These are phyloP conservation scores for Oncorhynchus tshawytscha DNA, from an alignment of 2,113 vertebrate genomes.

Conservation along the genomic window DNA sequence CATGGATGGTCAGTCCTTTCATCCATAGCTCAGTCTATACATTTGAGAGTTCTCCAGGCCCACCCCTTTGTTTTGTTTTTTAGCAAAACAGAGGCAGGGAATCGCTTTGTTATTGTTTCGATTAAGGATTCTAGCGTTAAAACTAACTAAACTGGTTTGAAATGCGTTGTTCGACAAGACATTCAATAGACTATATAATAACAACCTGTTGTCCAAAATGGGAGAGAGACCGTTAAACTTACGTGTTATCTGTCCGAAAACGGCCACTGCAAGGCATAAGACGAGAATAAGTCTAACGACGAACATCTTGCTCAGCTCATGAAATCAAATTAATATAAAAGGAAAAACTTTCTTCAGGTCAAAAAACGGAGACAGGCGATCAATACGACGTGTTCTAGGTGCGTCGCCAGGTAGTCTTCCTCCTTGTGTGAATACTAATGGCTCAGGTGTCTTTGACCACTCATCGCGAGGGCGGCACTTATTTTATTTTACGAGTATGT, in stretches of 20 bases:
- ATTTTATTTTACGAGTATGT: no score
- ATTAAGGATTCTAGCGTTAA: no score
- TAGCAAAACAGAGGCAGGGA: no score
- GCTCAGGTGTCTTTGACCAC: constrained; percentile 35
- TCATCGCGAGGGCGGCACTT: constrained; percentile 16
- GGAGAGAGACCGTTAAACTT: constrained; percentile 20
- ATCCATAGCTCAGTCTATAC: no score
- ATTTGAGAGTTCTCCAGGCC: no score
- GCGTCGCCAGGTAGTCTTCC: background rate
- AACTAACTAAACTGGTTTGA: no score
- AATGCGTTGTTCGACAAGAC: no score
- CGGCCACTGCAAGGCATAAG: constrained; percentile 21
- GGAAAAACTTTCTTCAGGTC: background rate
- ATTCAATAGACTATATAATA: background rate
- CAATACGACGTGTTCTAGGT: background rate
- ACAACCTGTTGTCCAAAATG: background rate
- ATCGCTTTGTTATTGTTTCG: no score
- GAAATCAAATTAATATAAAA: background rate
- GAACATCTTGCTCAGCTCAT: constrained; percentile 30
- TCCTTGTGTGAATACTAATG: background rate
- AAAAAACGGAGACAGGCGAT: no score
- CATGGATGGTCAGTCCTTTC: no score
- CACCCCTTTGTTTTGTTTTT: no score
- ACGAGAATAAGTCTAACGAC: background rate
- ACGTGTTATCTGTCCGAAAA: constrained; percentile 21